These are phyloP conservation scores for Eupithecia vulgata DNA, from an alignment of 2,888 invertebrate species.

Conservation along the genomic window DNA sequence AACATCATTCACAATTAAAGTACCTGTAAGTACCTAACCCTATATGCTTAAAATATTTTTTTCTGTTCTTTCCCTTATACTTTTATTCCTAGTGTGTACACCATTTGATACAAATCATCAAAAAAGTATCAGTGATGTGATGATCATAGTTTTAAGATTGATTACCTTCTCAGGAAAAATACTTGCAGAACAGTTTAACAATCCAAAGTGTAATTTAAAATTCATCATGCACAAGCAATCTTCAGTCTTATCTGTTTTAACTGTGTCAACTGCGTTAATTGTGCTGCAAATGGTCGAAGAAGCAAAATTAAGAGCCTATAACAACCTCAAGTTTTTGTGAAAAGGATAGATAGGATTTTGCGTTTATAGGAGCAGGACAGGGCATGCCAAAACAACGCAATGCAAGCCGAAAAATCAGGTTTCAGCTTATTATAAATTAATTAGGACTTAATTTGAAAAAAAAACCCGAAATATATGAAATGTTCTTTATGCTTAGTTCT, in stretches of 20 bases:
- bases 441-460: no score
- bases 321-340: no score
- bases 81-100: not conserved
- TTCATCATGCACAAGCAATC: slow-evolving; percentile 2
- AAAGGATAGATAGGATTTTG: no score
- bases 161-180: not conserved
- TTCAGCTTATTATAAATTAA: no score
- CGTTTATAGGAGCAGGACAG: no score
- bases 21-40: slow-evolving; percentile 75
- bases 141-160: not conserved
- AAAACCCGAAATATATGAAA: no score
- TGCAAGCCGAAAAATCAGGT: no score
- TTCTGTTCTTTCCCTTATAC: not conserved
- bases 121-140: no score
- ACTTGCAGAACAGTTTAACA: not conserved
- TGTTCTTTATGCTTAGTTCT: no score
- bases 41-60: not conserved
- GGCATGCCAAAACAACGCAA: no score
- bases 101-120: not conserved
- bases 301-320: not conserved
- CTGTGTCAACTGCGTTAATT: not conserved
- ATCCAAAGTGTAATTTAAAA: not conserved
- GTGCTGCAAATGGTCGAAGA: not conserved
- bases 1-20: slow-evolving; percentile 87
- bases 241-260: not conserved